These are phyloP conservation scores for Phaethornis superciliosus DNA, from an alignment of 2,113 vertebrate genomes.

Conservation along the genomic window DNA sequence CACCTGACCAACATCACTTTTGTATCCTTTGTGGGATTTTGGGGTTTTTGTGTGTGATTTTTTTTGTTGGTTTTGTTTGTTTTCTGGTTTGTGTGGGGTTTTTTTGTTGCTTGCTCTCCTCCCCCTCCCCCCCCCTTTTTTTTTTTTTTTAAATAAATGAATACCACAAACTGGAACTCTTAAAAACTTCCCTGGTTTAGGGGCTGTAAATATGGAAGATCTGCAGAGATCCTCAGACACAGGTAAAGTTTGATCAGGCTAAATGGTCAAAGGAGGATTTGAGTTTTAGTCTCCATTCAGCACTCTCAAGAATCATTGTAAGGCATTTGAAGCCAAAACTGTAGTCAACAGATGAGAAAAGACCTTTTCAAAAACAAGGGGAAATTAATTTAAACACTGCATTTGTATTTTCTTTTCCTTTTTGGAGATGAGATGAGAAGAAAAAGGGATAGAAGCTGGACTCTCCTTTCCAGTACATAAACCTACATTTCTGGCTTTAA, in stretches of 20 bases:
- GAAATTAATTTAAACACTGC: neutral
- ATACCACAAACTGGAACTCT: neutral
- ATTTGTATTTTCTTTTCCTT: neutral
- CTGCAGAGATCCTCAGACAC: neutral
- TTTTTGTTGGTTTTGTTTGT: too few relatives aligned
- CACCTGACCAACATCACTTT: neutral
- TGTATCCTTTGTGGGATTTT: neutral
- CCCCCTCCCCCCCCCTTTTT: too few relatives aligned
- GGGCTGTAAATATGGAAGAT: neutral
- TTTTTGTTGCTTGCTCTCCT: too few relatives aligned
- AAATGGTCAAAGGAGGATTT: neutral
- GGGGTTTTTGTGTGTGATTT: too few relatives aligned
- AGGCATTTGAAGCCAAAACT: neutral
- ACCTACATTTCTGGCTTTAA: neutral
- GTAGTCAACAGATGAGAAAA: neutral
- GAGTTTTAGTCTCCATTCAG: neutral
- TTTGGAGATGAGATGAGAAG: neutral
- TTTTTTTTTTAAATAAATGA: neutral
- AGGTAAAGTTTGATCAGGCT: neutral
- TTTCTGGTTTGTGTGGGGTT: too few relatives aligned
- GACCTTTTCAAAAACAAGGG: neutral
- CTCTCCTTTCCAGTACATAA: neutral
- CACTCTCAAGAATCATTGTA: neutral
- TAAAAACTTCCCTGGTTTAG: neutral
- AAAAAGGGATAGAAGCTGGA: neutral